Percentiles rank a stretch among this genome's conserved stretches.
Evolutionary conservation across 2,888 invertebrate genomes (phyloP).

Genomic region (Frankliniella fusca): DNA sequence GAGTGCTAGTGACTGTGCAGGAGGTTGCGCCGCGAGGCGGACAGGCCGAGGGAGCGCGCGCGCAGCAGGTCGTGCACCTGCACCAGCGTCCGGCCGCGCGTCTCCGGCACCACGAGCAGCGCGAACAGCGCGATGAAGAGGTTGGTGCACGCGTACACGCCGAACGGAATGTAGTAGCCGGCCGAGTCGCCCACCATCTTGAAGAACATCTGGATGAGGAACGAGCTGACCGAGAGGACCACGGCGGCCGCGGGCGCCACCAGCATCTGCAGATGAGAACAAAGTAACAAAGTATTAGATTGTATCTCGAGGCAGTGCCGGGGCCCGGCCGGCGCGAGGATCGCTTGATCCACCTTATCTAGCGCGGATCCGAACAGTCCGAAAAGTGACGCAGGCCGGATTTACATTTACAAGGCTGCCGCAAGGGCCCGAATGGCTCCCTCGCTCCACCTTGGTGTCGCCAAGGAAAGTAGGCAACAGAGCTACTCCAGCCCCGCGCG

Average conservation of each 20-base stretch:
- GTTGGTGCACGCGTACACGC: constrained; percentile 1
- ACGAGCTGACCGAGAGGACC: neutral
- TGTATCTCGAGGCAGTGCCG: neutral
- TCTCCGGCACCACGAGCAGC: neutral
- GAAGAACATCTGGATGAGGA: neutral
- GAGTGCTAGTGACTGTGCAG: neutral
- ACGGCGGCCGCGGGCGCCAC: neutral
- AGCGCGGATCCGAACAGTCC: neutral
- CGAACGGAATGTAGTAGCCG: constrained; percentile 2
- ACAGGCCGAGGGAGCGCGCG: neutral
- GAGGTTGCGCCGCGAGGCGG: neutral
- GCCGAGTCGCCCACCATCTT: neutral
- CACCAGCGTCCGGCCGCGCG: constrained; percentile 10
- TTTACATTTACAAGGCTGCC: too few species aligned
- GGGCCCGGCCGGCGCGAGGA: neutral
- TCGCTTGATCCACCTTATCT: too few species aligned
- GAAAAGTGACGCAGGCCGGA: too few species aligned
- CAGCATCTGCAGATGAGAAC: constrained; percentile 5
- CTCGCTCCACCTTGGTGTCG: too few species aligned
- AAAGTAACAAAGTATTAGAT: too few species aligned
- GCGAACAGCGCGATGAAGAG: neutral
- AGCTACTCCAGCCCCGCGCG: too few species aligned
- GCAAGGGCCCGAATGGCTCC: too few species aligned
- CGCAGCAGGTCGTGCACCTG: constrained; percentile 4
- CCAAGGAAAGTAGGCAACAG: too few species aligned